A percentile compares a stretch with the other conserved stretches of the same genome.
Conservation (phyloP, 2,113 vertebrate genomes). For the Glaucidium brasilianum region DNA sequence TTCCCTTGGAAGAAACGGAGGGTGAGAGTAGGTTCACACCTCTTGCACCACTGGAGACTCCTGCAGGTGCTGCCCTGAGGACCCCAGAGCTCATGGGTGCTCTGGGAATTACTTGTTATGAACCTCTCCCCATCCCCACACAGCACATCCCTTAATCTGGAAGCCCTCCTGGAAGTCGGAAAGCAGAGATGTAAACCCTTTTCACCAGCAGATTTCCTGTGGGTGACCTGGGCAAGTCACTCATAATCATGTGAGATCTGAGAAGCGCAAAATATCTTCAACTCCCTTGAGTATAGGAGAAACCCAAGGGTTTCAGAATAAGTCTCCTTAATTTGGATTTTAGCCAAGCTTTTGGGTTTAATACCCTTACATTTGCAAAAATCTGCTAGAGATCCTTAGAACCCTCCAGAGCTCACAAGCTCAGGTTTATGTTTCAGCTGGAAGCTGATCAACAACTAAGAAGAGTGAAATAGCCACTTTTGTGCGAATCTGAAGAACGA, state of each 20-base stretch:
- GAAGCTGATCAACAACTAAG: neutral
- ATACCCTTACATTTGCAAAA: neutral
- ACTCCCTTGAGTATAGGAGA: neutral
- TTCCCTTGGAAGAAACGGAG: neutral
- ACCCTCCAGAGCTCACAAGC: slow-evolving; percentile 1
- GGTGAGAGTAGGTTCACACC: neutral
- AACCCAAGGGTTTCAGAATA: neutral
- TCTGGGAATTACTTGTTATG: neutral
- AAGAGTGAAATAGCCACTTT: neutral
- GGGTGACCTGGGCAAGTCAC: neutral
- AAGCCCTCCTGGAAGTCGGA: neutral
- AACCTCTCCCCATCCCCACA: neutral
- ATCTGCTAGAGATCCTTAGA: neutral
- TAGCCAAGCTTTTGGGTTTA: slow-evolving; percentile 8
- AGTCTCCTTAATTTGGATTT: neutral
- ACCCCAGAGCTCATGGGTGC: neutral
- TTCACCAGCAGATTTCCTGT: neutral
- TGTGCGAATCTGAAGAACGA: neutral
- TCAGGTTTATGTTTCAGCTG: neutral
- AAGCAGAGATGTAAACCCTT: neutral
- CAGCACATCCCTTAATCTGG: neutral
- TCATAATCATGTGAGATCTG: neutral
- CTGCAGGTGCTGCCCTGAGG: neutral
- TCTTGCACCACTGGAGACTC: neutral
- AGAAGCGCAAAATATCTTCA: slow-evolving; percentile 10